Evolutionary conservation across 2,888 invertebrate species (phyloP), one percentile per base, ranked within the genome.

Genomic region (Hanleya hanleyi): DNA sequence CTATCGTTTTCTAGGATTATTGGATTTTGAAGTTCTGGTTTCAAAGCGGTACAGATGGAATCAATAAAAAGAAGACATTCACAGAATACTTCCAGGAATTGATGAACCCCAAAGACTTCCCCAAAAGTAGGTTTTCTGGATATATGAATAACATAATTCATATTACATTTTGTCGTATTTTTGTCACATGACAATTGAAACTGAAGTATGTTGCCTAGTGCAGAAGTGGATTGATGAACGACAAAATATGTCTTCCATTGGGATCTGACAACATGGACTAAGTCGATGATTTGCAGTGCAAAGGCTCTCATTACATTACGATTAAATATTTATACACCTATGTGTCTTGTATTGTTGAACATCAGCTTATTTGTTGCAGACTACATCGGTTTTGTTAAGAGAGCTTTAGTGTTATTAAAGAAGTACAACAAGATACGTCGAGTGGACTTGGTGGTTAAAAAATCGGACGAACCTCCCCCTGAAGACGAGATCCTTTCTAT

Each of bases 1-100:
- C 18, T 57, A 12, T 69, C 26, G 29, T 62, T 61, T 51, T 70
- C 9, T 79, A 87, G 83, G 87, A 87, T 68, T 77, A 75, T 18
- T 86, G 87, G 86, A 83, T 77, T 12, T 71, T 87, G 7, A 71
- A 78, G 68, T 87, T 87, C 75, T 87, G 87, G 87, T 87, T 86
- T 68, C 74, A 81, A 33, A 83, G 84, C n/a, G 79, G 80, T 36
- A 80, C 82, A 2, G 84, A 83, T 69, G 85, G 85, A 6, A 66
- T 85, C 5, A 81, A 81, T 1, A 84, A 84, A 79, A 86, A 86
- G 50, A 77, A 81, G 57, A 80, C 83, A 18, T 85, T 85, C 74
- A 85, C 85, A 2, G 84, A 85, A 26, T 87, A 84, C 67, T 87
- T 87, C 73, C 81, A 82, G 49, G 87, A 86, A 41, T 77, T 87